Percentiles rank a stretch among this genome's conserved stretches.
phyloP scores from a whole-genome alignment of 2,888 invertebrate genomes.

The Parthenolecanium corni region DNA sequence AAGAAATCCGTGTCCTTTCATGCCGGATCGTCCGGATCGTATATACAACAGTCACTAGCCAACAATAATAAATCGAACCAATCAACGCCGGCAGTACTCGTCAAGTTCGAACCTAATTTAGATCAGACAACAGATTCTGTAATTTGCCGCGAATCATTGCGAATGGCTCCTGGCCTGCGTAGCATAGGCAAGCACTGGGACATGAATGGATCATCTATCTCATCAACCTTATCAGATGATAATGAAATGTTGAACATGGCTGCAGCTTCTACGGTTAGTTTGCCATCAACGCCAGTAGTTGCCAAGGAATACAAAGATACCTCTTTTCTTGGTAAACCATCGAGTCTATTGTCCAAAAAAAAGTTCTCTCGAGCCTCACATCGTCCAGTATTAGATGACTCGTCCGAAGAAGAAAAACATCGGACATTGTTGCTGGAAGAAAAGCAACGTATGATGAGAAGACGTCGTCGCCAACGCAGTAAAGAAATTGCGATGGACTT shows the following conservation, averaged over 20 bases:
- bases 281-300: neutral
- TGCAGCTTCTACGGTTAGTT: neutral
- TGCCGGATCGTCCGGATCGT: conserved; percentile 30
- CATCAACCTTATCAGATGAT: conserved; percentile 35
- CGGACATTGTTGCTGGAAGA: conserved; percentile 10
- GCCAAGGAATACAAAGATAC: conserved; percentile 2
- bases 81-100: conserved; percentile 30
- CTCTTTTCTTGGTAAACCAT: conserved; percentile 18
- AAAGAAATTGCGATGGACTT: conserved; percentile 38
- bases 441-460: conserved; percentile 10
- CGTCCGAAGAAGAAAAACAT: conserved; percentile 16
- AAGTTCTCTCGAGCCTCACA: conserved; percentile 9
- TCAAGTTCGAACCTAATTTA: conserved; percentile 34
- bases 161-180: conserved; percentile 51
- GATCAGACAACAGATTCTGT: conserved; percentile 1
- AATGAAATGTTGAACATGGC: neutral
- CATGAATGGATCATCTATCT: conserved; percentile 48
- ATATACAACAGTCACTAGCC: conserved; percentile 32
- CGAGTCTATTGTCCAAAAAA: conserved; percentile 35
- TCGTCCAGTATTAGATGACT: conserved; percentile 1
- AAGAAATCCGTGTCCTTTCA: conserved; percentile 8
- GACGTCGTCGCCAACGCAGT: conserved; percentile 16
- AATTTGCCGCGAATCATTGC: conserved; percentile 9
- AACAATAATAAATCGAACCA: conserved; percentile 31
- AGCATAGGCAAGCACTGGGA: conserved; percentile 77